These are phyloP conservation scores for Drosophila busckii DNA, from an alignment of 1,140 invertebrate genomes.

Conservation along the genomic window DNA sequence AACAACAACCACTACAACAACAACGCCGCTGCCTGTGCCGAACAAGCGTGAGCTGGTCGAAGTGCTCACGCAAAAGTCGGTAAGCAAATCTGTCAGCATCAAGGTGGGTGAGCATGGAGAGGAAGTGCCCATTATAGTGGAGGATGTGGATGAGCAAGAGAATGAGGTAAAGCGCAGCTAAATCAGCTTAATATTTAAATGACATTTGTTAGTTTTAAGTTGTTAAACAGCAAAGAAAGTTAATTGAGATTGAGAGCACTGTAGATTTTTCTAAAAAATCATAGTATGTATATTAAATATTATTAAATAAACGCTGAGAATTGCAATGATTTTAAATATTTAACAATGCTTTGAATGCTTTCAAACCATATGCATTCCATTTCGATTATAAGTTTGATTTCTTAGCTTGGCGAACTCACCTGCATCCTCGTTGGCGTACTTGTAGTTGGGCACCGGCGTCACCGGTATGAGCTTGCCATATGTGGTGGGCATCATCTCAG, in stretches of 20 bases:
- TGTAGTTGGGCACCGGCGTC: slow-evolving; percentile 88
- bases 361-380: too few species aligned
- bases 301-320: neutral
- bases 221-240: too few species aligned
- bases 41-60: slow-evolving; percentile 40
- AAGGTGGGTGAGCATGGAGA: slow-evolving; percentile 70
- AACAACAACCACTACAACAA: slow-evolving; percentile 4
- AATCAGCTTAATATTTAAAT: too few species aligned
- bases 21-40: neutral
- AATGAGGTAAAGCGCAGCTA: slow-evolving; percentile 62
- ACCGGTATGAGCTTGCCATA: slow-evolving; percentile 92
- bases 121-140: slow-evolving; percentile 68
- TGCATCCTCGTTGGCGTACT: slow-evolving; percentile 89
- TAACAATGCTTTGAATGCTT: too few species aligned
- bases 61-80: slow-evolving; percentile 72
- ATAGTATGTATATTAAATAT: too few species aligned
- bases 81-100: slow-evolving; percentile 72
- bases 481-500: slow-evolving; percentile 93
- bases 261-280: too few species aligned
- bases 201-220: too few species aligned
- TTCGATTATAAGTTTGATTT: too few species aligned
- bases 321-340: neutral
- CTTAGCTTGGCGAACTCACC: slow-evolving; percentile 82
- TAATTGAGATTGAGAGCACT: too few species aligned
- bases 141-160: slow-evolving; percentile 63